Base-by-base conservation (phyloP, 1,140 invertebrate genomes). In the Matsumurasca onukii region DNA sequence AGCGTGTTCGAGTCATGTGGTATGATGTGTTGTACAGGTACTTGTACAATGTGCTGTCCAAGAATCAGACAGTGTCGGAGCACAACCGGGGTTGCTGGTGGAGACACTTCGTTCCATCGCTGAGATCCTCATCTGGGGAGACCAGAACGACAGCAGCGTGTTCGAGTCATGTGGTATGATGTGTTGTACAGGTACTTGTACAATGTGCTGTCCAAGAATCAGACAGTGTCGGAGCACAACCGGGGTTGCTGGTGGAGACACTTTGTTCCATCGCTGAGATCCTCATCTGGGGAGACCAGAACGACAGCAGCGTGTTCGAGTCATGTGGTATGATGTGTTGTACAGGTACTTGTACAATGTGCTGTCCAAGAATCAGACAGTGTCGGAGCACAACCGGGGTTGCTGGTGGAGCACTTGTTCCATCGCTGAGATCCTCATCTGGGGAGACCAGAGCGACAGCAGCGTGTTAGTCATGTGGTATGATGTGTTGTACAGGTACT, bases 361-460 rank as follows among this genome's bases (percentile, higher is more conserved):
- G 64, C 82, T 99, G 66, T 92, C 93, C 52, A 97, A 97, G 82
- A 99, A 99, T 83, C 96, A 98, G 76, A 95, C 90, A 15, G 96
- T 99, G 0, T 96, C 93, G 17, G 98, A 99, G 75, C 89, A 90
- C 73, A 99, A 99, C 78, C 86, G 93, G 73, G 90, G 93, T 30
- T 84, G 98, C 17, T 80, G 99, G n/a, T 97, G 99, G 15, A 98
- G 99, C 82, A 98, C 95, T n/a, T 84, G 97, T 72, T 97, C 94
- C 45, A 99, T 99, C 76, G 95, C 98, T 24, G 98, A 99, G 83
- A 99, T 99, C 78, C 83, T 99, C 12, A 99, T 99, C 78, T 99
- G 98, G 98, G 98, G 98, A 29, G 98, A 99, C 83, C 98, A 99
- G 83, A 99, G 99, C 89, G 98, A 99, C 80, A 95, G 95, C 71